Conservation (phyloP, 2,888 invertebrate species). For the Prenolepis imparis region DNA sequence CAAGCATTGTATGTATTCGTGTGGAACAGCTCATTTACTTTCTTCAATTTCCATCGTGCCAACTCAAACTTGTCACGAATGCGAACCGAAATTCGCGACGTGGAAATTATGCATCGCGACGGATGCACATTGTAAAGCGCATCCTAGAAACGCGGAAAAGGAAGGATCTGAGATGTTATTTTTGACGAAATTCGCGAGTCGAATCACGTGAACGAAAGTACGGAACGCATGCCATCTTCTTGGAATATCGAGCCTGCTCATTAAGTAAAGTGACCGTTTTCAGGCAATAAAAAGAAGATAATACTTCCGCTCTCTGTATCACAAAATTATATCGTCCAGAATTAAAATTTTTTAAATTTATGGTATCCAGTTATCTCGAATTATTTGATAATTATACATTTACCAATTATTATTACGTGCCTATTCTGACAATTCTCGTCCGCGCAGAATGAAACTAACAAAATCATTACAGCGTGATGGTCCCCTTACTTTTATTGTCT, state of each 20-base stretch:
- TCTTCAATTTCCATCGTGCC: constrained; percentile 23
- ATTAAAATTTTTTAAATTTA: neutral
- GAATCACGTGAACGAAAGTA: constrained; percentile 68
- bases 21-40: neutral
- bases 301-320: neutral
- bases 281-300: neutral
- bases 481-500: constrained; percentile 14
- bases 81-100: constrained; percentile 52
- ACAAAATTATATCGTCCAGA: neutral
- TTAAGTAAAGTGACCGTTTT: constrained; percentile 20
- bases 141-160: constrained; percentile 45
- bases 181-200: constrained; percentile 56
- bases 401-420: neutral
- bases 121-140: neutral
- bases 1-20: neutral
- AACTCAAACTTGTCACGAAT: constrained; percentile 20
- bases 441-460: constrained; percentile 4
- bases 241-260: constrained; percentile 60
- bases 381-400: neutral
- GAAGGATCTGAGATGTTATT: constrained; percentile 12
- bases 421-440: neutral
- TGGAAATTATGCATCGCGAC: neutral
- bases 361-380: neutral
- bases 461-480: constrained; percentile 2
- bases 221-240: constrained; percentile 37